Evolutionary conservation across 2,113 vertebrate species (phyloP).

Genomic region (Calyptomena viridis): DNA sequence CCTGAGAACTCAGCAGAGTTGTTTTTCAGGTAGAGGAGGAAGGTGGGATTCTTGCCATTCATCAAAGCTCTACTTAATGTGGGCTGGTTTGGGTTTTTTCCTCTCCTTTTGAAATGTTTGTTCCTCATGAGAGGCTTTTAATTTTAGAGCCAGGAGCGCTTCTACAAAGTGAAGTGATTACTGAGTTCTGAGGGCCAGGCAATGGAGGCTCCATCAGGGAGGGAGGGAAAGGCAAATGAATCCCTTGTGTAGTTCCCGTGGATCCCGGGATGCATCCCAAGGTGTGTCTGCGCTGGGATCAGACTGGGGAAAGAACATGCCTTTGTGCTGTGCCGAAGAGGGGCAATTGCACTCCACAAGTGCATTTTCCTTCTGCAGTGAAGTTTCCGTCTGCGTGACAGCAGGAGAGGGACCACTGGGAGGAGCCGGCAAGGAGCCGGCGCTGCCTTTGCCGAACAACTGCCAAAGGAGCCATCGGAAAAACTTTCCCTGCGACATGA

Average conservation of each 20-base stretch:
- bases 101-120: background rate
- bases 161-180: background rate
- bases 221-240: background rate
- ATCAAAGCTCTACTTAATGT: background rate
- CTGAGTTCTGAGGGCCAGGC: background rate
- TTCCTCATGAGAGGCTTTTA: background rate
- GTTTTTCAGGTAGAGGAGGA: background rate
- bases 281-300: background rate
- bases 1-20: background rate
- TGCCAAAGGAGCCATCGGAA: background rate
- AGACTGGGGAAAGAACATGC: background rate
- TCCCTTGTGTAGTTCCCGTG: background rate
- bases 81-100: background rate
- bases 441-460: fast-evolving
- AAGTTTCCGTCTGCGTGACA: background rate
- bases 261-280: background rate
- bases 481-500: background rate
- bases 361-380: background rate
- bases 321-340: background rate
- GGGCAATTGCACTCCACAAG: background rate
- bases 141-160: background rate
- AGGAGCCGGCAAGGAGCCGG: background rate
- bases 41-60: background rate
- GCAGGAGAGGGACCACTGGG: background rate
- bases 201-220: background rate